phyloP scores from a whole-genome alignment of 1,140 invertebrate species.

The Cyclina sinensis region DNA sequence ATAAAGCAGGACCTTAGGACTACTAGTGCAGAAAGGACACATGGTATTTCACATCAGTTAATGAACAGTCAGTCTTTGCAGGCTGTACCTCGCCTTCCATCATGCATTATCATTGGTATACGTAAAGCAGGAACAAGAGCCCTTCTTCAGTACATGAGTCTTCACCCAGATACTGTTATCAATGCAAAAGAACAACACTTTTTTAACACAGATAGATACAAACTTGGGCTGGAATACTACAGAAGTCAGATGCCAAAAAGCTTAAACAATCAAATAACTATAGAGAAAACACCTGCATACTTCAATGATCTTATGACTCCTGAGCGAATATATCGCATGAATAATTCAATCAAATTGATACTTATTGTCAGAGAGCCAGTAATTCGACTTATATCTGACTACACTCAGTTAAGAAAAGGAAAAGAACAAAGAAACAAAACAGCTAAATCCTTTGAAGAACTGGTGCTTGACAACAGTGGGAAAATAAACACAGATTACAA shows the following conservation, averaged over 20 bases:
- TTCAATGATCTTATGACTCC: constrained; percentile 91
- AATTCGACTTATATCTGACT: constrained; percentile 96
- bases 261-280: constrained; percentile 85
- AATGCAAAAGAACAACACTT: constrained; percentile 86
- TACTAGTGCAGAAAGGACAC: background rate
- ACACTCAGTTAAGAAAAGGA: constrained; percentile 89
- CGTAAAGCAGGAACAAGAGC: constrained; percentile 87
- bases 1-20: constrained; percentile 3
- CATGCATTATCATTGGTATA: constrained; percentile 86
- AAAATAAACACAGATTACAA: constrained; percentile 78
- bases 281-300: constrained; percentile 88
- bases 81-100: constrained; percentile 77
- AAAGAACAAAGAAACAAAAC: constrained; percentile 54
- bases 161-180: constrained; percentile 85
- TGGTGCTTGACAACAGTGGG: constrained; percentile 74
- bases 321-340: constrained; percentile 94
- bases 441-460: constrained; percentile 83
- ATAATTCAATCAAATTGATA: constrained; percentile 93
- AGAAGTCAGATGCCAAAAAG: constrained; percentile 83
- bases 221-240: constrained; percentile 87
- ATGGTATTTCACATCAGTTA: background rate
- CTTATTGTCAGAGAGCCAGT: constrained; percentile 97
- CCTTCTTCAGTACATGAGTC: constrained; percentile 85
- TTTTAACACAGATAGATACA: constrained; percentile 86
- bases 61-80: constrained; percentile 26